Evolutionary conservation across 2,797 vertebrate genomes (phyloP).

Genomic region (Hoplostethus mediterraneus): DNA sequence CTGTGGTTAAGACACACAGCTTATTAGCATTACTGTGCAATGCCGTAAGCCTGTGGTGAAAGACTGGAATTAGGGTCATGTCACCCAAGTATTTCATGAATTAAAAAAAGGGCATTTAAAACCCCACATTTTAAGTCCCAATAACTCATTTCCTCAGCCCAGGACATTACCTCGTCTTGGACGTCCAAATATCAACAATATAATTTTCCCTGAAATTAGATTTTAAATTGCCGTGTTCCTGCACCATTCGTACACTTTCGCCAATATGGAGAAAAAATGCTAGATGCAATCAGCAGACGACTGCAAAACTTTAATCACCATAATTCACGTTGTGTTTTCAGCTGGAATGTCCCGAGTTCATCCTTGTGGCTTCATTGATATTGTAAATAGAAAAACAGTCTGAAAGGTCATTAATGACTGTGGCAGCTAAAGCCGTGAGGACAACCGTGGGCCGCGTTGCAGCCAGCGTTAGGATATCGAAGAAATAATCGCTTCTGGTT

Average conservation of each 20-base stretch:
- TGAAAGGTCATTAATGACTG: slow-evolving; percentile 56
- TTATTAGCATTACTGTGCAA: slow-evolving; percentile 56
- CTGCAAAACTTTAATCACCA: slow-evolving; percentile 56
- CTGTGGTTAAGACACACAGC: slow-evolving; percentile 52
- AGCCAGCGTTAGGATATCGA: slow-evolving; percentile 48
- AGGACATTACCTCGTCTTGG: slow-evolving; percentile 33
- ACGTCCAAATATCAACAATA: slow-evolving; percentile 28
- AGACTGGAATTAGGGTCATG: slow-evolving; percentile 55
- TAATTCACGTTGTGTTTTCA: slow-evolving; percentile 69
- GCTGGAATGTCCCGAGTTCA: slow-evolving; percentile 55
- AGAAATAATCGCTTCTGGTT: slow-evolving; percentile 41
- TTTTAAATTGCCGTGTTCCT: slow-evolving; percentile 3
- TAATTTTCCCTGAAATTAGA: slow-evolving; percentile 41
- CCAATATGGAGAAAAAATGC: slow-evolving; percentile 40
- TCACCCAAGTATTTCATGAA: slow-evolving; percentile 58
- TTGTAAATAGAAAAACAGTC: slow-evolving; percentile 76
- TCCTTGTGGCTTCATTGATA: slow-evolving; percentile 59
- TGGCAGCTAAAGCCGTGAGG: slow-evolving; percentile 53
- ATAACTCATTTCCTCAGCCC: slow-evolving; percentile 42
- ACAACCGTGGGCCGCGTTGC: slow-evolving; percentile 29
- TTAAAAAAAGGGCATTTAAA: slow-evolving; percentile 42
- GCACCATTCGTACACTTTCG: slow-evolving; percentile 50
- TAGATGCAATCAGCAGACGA: slow-evolving; percentile 64
- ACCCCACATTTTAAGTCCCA: slow-evolving; percentile 44
- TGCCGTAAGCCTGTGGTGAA: slow-evolving; percentile 57